Evolutionary conservation across 2,888 invertebrate genomes (phyloP).

Genomic region (Lasiommata megera): DNA sequence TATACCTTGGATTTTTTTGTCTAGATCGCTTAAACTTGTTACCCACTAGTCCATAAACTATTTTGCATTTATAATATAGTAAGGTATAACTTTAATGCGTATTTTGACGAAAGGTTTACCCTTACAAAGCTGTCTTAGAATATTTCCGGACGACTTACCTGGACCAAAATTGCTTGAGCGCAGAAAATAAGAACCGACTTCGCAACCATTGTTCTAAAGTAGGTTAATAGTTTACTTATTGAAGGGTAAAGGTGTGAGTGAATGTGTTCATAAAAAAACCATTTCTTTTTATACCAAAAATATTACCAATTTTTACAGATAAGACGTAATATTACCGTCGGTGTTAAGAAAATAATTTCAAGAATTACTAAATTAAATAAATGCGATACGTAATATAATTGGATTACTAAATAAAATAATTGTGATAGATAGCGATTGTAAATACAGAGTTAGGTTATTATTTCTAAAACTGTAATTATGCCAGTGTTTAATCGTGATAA

Average conservation of each 20-base stretch:
- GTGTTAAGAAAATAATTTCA: too few species aligned
- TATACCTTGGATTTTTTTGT: too few species aligned
- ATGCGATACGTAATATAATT: too few species aligned
- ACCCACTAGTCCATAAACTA: too few species aligned
- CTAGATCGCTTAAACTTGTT: too few species aligned
- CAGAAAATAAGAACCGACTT: conserved; percentile 31
- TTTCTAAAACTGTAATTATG: conserved; percentile 8
- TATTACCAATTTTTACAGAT: not conserved
- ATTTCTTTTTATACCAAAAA: not conserved
- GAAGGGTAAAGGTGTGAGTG: not conserved
- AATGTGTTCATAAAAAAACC: not conserved
- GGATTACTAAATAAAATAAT: too few species aligned
- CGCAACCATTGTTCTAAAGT: conserved; percentile 17
- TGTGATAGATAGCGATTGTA: not conserved
- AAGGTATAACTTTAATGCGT: too few species aligned
- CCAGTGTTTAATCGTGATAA: not conserved
- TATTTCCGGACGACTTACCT: conserved; percentile 27
- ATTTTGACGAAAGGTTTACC: too few species aligned
- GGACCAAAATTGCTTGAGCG: conserved; percentile 32
- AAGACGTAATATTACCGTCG: too few species aligned
- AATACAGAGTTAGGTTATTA: conserved; percentile 7
- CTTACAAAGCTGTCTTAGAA: too few species aligned
- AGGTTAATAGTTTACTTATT: not conserved
- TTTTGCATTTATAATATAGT: too few species aligned
- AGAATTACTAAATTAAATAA: too few species aligned